Base-by-base conservation (phyloP, 2,888 invertebrate species). In the Sarcophaga rosellei region DNA sequence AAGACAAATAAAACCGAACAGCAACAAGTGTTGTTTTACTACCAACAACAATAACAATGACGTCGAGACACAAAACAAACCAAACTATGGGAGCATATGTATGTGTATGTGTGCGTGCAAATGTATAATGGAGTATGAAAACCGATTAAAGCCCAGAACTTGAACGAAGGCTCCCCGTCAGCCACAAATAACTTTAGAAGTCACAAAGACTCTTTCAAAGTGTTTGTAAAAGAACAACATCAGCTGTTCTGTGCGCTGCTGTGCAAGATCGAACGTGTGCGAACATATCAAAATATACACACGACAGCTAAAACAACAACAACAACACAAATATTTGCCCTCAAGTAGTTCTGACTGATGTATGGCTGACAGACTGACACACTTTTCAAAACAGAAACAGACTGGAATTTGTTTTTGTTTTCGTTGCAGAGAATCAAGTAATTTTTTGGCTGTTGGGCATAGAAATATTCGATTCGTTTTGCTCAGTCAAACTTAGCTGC, bases 301-400 rank as follows among this genome's bases (percentile, higher is more conserved):
- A 45, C 57, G 61, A 35, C 10, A 35, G 35, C 35, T 35, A 35
- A 35, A 35, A 35, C 35, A 47, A 15, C 47, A 47, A 47, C 47
- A 47, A 47, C 11, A 47, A 47, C 47, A 53, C 66, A 63, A 57
- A 47, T 57, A 75, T 84, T 79, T 86, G 87, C 86, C 87, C 84
- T 84, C 85, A 75, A 86, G 81, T 79, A 61, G 68, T 82, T 86
- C 85, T 81, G 80, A 84, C 86, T 70, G 78, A 82, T 80, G 77
- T 76, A 77, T 76, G 75, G 72, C 82, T 87, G 84, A 78, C 87
- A 82, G 78, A 84, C 72, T 87, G 88, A 88, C 88, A 87, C 72
- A 88, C 88, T 88, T 88, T 87, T 69, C 23, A 45, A 75, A 35
- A 35, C 35, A 72, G n/a, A 61, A 35, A n/a, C n/a, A 78, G 47